Conservation (phyloP, 2,113 vertebrate genomes). For the Mirounga angustirostris region DNA sequence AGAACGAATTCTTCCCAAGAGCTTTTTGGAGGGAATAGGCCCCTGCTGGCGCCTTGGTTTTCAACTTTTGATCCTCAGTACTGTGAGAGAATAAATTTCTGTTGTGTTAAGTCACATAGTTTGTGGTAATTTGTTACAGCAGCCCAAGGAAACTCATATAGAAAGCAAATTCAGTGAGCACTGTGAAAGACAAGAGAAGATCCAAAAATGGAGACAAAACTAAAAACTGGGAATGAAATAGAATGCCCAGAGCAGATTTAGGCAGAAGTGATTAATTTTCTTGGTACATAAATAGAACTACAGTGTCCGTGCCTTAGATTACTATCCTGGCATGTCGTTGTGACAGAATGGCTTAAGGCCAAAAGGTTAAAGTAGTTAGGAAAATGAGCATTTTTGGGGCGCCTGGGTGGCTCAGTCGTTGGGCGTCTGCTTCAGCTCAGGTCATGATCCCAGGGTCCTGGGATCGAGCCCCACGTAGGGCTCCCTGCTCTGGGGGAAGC, state of each 20-base stretch:
- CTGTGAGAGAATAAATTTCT: neutral
- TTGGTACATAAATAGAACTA: neutral
- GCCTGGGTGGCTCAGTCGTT: too few relatives aligned
- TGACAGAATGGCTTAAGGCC: neutral
- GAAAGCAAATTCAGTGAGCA: neutral
- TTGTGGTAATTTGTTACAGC: neutral
- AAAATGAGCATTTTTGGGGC: neutral
- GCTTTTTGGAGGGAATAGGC: neutral
- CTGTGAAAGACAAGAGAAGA: neutral
- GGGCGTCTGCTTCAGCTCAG: too few relatives aligned
- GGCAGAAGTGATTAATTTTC: neutral
- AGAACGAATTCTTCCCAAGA: neutral
- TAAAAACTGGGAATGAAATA: neutral
- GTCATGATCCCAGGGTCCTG: too few relatives aligned
- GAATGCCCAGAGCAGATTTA: neutral
- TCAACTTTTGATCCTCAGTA: neutral
- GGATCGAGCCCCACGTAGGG: too few relatives aligned
- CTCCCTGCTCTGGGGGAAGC: too few relatives aligned
- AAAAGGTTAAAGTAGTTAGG: neutral
- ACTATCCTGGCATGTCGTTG: neutral
- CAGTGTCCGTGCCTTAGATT: neutral
- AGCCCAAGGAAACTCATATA: neutral
- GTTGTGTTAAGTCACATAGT: neutral
- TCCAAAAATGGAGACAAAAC: neutral
- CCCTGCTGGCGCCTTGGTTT: neutral